phyloP scores from a whole-genome alignment of 2,113 vertebrate genomes.

The Indicator maculatus region DNA sequence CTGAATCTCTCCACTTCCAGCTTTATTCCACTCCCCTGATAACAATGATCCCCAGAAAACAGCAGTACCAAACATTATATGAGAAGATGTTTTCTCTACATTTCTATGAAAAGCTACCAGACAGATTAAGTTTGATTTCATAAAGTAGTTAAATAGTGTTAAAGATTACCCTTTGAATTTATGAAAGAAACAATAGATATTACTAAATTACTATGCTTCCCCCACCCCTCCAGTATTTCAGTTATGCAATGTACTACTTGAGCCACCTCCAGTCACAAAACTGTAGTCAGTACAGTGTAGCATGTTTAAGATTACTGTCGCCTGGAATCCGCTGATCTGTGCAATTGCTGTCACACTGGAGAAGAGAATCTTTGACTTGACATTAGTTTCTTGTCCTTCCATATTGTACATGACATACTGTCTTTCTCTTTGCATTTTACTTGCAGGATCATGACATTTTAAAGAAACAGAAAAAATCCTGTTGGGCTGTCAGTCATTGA shows the following conservation, averaged over 20 bases:
- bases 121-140: background rate
- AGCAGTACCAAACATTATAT: background rate
- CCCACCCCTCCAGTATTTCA: background rate
- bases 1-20: too few species aligned
- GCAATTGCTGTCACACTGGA: constrained; percentile 23
- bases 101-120: background rate
- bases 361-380: constrained; percentile 49
- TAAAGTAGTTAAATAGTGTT: background rate
- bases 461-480: constrained; percentile 34
- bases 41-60: background rate
- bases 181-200: background rate
- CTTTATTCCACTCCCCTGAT: too few species aligned
- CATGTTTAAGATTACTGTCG: constrained; percentile 23
- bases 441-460: constrained; percentile 16
- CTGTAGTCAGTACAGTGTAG: constrained; percentile 23
- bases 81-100: background rate
- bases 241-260: constrained; percentile 2
- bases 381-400: constrained; percentile 38
- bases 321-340: constrained; percentile 22
- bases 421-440: constrained; percentile 36
- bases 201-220: background rate
- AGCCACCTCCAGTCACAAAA: constrained; percentile 39
- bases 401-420: constrained; percentile 8
- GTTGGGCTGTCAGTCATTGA: background rate
- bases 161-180: background rate